Evolutionary conservation across 1,140 invertebrate genomes (phyloP), one percentile per base, ranked within the genome.

Genomic region (Hirudo medicinalis): DNA sequence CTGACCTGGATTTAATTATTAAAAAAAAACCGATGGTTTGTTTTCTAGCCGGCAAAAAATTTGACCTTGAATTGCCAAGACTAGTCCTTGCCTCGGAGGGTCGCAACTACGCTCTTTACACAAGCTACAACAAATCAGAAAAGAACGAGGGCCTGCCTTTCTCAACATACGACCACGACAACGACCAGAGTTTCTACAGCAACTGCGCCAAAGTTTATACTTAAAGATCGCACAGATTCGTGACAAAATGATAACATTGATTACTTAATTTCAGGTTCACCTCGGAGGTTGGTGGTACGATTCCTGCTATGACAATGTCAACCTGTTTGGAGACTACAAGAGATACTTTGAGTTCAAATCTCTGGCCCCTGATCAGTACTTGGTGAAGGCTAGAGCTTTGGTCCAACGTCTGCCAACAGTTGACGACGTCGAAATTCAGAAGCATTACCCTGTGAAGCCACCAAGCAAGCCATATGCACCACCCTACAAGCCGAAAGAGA

Each of bases 281-380:
- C 75, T 79, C 25, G 84, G 83, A 20, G 85, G 81, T 4, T 85
- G 84, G 84, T 85, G 85, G 85, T 85, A 82, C 75, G 83, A 81
- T 54, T 89, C 91, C 80, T 97, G 93, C 81, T 92, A 94, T 78
- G 91, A 94, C 78, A 17, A 49, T 49, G 91, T 90, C 1, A 94
- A 95, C 83, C 86, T 95, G 43, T 95, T 95, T 80, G 92, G 91
- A 6, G 88, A 88, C 73, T 94, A 94, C 79, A 83, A 84, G 71
- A 76, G 76, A 40, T 40, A 68, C 67, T 68, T 68, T 25, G 67
- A 36, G 6, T 8, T 68, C 0, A 68, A 68, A 20, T n/a, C 22
- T 9, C 22, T 29, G 27, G 67, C 67, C 8, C 67, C 67, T 27
- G 67, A 68, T 36, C 67, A 68, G 27, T 68, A 68, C 67, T n/a